Percentiles rank a stretch among this genome's conserved stretches.
These are phyloP conservation scores for Phthorimaea operculella DNA, from an alignment of 1,140 invertebrate genomes.

Conservation along the genomic window DNA sequence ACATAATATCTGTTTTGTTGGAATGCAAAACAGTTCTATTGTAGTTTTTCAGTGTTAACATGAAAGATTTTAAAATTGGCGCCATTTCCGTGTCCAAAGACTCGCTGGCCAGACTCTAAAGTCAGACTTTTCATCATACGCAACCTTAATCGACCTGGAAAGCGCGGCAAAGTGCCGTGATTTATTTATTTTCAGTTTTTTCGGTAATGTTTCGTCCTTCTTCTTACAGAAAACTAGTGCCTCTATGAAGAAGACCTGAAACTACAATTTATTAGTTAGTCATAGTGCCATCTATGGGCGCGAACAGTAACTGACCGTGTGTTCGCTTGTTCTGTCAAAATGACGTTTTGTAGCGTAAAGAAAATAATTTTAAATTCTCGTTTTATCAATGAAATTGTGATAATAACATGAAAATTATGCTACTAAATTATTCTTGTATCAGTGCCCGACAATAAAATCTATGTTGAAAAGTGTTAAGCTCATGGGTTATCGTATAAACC, in stretches of 20 bases:
- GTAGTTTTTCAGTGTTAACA: no score
- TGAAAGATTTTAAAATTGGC: no score
- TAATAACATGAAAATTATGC: constrained; percentile 15
- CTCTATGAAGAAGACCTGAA: neutral
- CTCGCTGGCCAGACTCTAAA: no score
- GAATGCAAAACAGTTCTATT: no score
- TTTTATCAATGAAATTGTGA: constrained; percentile 19
- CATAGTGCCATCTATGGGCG: neutral
- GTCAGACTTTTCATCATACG: no score
- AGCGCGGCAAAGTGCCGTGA: no score
- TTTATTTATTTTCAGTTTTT: no score
- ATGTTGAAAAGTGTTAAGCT: constrained; percentile 42
- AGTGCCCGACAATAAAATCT: constrained; percentile 21
- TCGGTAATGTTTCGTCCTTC: no score
- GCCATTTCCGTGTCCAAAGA: no score
- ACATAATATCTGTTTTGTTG: no score
- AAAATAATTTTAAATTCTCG: neutral
- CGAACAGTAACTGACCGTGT: neutral
- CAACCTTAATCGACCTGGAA: no score
- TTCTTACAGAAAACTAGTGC: no score
- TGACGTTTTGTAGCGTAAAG: neutral
- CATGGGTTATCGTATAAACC: constrained; percentile 49
- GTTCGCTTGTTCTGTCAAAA: neutral
- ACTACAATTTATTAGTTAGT: neutral
- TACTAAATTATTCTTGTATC: neutral